These are phyloP conservation scores for Lophius piscatorius DNA, from an alignment of 2,113 vertebrate species.

Conservation along the genomic window DNA sequence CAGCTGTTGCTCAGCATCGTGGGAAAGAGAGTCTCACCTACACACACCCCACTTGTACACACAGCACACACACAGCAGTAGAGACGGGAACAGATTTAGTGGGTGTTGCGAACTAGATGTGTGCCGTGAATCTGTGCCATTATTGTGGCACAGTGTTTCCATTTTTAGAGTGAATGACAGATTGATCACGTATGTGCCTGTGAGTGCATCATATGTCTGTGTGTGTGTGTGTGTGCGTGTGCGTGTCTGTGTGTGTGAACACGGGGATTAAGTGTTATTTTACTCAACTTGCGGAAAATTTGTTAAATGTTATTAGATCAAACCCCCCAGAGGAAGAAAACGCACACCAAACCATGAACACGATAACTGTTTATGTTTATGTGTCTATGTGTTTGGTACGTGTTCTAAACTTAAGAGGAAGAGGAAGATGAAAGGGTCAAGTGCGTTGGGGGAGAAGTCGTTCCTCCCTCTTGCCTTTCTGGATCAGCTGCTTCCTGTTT, in stretches of 20 bases:
- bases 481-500: constrained; percentile 81
- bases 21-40: constrained; percentile 77
- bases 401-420: constrained; percentile 50
- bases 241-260: constrained; percentile 13
- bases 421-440: constrained; percentile 71
- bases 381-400: constrained; percentile 36
- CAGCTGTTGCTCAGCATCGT: constrained; percentile 71
- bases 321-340: background rate
- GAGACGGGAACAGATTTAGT: constrained; percentile 53
- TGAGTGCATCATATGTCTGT: constrained; percentile 12
- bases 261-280: background rate
- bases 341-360: too few species aligned
- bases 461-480: constrained; percentile 12
- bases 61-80: constrained; percentile 50
- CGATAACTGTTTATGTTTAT: constrained; percentile 16
- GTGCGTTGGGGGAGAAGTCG: constrained; percentile 49
- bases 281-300: background rate
- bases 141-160: constrained; percentile 40
- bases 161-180: constrained; percentile 48
- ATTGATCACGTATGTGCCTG: constrained; percentile 13
- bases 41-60: constrained; percentile 52
- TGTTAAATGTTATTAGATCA: background rate
- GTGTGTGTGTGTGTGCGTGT: constrained; percentile 7
- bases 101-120: constrained; percentile 51
- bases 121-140: constrained; percentile 17